These are phyloP conservation scores for Drosophila pachea DNA, from an alignment of 1,140 invertebrate genomes.

Conservation along the genomic window DNA sequence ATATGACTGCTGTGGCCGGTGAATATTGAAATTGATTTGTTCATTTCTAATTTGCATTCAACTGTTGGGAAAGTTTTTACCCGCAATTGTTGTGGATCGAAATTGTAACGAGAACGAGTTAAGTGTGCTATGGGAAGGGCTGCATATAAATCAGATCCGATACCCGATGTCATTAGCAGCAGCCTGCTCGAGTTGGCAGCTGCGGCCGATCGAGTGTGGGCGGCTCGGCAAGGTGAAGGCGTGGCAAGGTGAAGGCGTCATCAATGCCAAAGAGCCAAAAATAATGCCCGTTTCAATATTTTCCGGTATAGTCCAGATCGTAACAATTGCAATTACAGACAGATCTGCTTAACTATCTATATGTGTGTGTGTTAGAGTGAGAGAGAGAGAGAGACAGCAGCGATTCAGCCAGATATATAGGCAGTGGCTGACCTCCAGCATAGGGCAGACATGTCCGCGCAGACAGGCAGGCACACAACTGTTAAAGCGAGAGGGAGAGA, in stretches of 20 bases:
- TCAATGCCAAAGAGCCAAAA: slow-evolving; percentile 20
- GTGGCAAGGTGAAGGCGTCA: slow-evolving; percentile 21
- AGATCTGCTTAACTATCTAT: background rate
- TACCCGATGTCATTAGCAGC: background rate
- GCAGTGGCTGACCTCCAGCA: slow-evolving; percentile 40
- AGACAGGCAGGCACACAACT: slow-evolving; percentile 7
- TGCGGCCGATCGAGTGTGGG: background rate
- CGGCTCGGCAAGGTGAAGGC: background rate
- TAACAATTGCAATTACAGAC: background rate
- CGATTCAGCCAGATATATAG: slow-evolving; percentile 17
- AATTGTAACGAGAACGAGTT: slow-evolving; percentile 31
- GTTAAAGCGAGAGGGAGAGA: background rate
- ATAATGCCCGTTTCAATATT: background rate
- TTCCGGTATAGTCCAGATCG: slow-evolving; percentile 10
- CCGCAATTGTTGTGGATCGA: slow-evolving; percentile 36
- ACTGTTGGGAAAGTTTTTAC: slow-evolving; percentile 58
- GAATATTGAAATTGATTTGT: slow-evolving; percentile 48
- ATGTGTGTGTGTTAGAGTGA: background rate
- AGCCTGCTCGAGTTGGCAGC: background rate
- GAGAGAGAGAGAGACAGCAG: too few relatives aligned
- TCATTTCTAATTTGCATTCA: slow-evolving; percentile 58
- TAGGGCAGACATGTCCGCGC: slow-evolving; percentile 20
- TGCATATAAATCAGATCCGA: slow-evolving; percentile 8
- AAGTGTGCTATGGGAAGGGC: slow-evolving; percentile 20
- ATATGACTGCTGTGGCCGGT: too few relatives aligned